Base-by-base conservation (phyloP, 2,888 invertebrate genomes). In the Lottia scabra region DNA sequence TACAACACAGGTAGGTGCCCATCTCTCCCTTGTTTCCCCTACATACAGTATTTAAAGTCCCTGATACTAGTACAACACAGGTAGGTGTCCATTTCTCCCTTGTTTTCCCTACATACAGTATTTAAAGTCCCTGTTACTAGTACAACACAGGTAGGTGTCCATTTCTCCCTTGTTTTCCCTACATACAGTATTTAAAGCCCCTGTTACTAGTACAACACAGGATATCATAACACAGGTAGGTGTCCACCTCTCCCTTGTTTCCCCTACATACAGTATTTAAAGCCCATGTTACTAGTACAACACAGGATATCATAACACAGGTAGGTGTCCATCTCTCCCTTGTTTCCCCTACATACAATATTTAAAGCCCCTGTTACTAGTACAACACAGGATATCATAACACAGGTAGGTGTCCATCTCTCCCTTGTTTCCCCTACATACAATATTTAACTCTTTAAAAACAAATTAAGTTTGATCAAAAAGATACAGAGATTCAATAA, bases 291-390 rank as follows among this genome's bases (percentile, higher is more conserved):
- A n/a, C n/a, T n/a, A n/a, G n/a, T 30, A 30, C 30, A 30, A 30
- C 30, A 30, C 30, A 95, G 73, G 96, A 96, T 85, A 95, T 97
- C 0, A 92, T 97, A 1, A 94, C 96, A 65, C 96, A 96, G 90
- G 91, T 91, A 75, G 44, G 8, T 38, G 38, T 38, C 10, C 38
- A 38, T 8, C 0, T 38, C 38, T 38, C 38, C 38, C 38, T 10
- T 38, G 8, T 38, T 38, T 38, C 5, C 38, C 38, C 38, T 38
- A 38, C 10, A 38, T 38, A 30, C 30, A 5, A 1, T 10, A 38
- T 38, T 8, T 44, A 94, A 96, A 75, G 90, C 91, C 0, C 90
- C 90, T 10, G 91, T 95, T 4, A 94, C 93, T 77, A 96, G 96
- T 38, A 38, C 38, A 2, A 38, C 38, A 38, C 38, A 95, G 73